Percentiles rank a stretch among this genome's conserved stretches.
Evolutionary conservation across 2,888 invertebrate species (phyloP).

Genomic region (Liopterus haemorrhoidalis): DNA sequence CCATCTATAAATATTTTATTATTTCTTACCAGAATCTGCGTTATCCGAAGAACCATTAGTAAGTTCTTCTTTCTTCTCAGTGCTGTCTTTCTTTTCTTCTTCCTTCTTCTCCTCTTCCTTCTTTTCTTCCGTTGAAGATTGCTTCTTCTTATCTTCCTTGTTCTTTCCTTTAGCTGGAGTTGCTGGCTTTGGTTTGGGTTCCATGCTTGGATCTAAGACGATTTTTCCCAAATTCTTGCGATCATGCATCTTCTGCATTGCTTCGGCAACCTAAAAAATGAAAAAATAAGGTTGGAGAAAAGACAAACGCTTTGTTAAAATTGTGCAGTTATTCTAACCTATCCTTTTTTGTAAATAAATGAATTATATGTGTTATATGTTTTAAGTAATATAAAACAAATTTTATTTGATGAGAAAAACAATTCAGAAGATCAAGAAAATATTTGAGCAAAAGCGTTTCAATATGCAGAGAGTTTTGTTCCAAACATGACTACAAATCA

Average conservation of each 20-base stretch:
- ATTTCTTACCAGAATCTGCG: conserved; percentile 46
- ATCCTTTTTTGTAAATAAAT: no score
- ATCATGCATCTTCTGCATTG: conserved; percentile 90
- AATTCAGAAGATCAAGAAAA: no score
- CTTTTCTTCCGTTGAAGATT: conserved; percentile 62
- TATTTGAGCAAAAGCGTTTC: no score
- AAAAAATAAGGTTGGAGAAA: no score
- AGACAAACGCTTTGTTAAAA: no score
- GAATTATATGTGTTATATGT: no score
- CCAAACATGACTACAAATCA: no score
- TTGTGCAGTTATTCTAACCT: no score
- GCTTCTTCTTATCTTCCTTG: conserved; percentile 66
- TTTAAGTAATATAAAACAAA: no score
- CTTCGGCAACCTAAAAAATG: conserved; percentile 66
- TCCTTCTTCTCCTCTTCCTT: conserved; percentile 49
- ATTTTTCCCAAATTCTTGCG: conserved; percentile 87
- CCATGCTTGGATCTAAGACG: conserved; percentile 71
- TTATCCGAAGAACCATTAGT: conserved; percentile 51
- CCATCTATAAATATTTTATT: conserved; percentile 8
- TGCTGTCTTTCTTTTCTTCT: conserved; percentile 50
- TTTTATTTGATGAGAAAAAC: no score
- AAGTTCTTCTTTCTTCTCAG: conserved; percentile 46
- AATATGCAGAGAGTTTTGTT: no score
- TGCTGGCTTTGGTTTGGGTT: conserved; percentile 73
- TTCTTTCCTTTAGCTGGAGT: conserved; percentile 70